Conservation (phyloP, 2,888 invertebrate genomes). For the Crepidodera aurea region DNA sequence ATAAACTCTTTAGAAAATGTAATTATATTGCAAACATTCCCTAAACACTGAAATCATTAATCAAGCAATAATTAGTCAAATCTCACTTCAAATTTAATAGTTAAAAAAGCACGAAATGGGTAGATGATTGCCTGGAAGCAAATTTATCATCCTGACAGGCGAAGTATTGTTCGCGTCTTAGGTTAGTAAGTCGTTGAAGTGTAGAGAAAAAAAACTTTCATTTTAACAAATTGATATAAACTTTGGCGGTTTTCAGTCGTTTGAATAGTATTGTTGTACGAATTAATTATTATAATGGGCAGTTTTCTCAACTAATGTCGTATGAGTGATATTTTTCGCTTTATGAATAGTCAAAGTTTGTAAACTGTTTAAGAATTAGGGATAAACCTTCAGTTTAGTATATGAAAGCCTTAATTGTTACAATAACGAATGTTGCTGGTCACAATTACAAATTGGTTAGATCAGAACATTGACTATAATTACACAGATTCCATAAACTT, state of each 20-base stretch:
- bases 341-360: neutral
- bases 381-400: no score
- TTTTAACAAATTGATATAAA: constrained; percentile 42
- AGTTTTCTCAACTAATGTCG: neutral
- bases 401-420: no score
- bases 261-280: constrained; percentile 13
- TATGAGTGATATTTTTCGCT: neutral
- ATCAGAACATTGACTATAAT: no score
- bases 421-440: no score
- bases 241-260: constrained; percentile 12
- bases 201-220: constrained; percentile 42
- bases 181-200: constrained; percentile 39
- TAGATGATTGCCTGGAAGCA: constrained; percentile 46
- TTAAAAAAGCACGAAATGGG: constrained; percentile 47
- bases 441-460: no score
- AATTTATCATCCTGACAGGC: constrained; percentile 50
- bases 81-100: constrained; percentile 47
- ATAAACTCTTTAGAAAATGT: constrained; percentile 3
- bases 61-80: constrained; percentile 48
- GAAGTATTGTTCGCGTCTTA: constrained; percentile 47
- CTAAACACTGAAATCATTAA: constrained; percentile 42
- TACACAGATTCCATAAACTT: no score
- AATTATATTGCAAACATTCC: constrained; percentile 11
- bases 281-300: constrained; percentile 13
- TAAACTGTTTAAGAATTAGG: no score